A percentile compares a stretch with the other conserved stretches of the same genome.
Evolutionary conservation across 2,797 vertebrate genomes (phyloP).

Genomic region (Gymnothorax reevesii): DNA sequence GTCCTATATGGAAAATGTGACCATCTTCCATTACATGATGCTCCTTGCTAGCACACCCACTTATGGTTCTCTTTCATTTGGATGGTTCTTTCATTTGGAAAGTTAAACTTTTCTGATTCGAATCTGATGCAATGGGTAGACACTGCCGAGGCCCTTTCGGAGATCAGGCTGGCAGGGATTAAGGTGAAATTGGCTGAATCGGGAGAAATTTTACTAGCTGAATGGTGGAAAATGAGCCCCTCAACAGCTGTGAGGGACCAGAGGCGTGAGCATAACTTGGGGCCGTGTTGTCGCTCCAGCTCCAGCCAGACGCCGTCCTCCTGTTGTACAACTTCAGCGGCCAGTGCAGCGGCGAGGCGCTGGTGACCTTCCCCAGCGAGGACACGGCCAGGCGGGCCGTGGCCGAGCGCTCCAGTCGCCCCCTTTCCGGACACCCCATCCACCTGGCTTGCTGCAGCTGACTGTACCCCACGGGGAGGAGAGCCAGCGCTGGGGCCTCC

Average conservation of each 20-base stretch:
- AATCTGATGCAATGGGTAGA: neutral
- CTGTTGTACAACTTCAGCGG: conserved; percentile 87
- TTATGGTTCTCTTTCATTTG: neutral
- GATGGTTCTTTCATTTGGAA: neutral
- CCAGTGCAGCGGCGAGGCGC: conserved; percentile 85
- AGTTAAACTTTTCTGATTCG: neutral
- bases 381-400: conserved; percentile 76
- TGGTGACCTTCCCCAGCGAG: conserved; percentile 84
- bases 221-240: too few relatives aligned
- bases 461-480: conserved; percentile 37
- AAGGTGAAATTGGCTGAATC: too few relatives aligned
- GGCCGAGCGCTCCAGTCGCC: conserved; percentile 75
- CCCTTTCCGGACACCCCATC: conserved; percentile 77
- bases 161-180: neutral
- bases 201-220: too few relatives aligned
- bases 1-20: neutral
- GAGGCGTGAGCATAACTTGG: too few relatives aligned
- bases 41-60: too few relatives aligned
- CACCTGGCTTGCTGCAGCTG: conserved; percentile 74
- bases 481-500: conserved; percentile 37
- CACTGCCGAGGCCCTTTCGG: neutral
- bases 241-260: too few relatives aligned
- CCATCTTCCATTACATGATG: neutral
- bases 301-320: conserved; percentile 83
- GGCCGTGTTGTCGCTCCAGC: conserved; percentile 61